phyloP scores from a whole-genome alignment of 2,797 vertebrate species.

The Melanogrammus aeglefinus region DNA sequence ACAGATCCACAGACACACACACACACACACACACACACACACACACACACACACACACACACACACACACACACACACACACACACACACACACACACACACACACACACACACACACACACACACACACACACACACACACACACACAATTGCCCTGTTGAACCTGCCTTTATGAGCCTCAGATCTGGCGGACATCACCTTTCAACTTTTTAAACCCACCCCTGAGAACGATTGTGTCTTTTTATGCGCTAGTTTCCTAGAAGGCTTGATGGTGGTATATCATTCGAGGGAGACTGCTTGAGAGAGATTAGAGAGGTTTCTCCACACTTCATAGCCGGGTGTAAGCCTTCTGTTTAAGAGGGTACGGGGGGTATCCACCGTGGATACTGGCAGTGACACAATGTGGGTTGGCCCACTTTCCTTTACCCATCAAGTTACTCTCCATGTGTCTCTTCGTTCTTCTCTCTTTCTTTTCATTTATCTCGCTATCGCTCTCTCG shows the following conservation, averaged over 20 bases:
- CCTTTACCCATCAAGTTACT: background rate
- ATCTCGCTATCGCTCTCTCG: background rate
- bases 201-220: slow-evolving; percentile 20
- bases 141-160: slow-evolving; percentile 10
- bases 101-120: slow-evolving; percentile 13
- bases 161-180: slow-evolving; percentile 20
- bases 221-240: background rate
- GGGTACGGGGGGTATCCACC: background rate
- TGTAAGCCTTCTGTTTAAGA: slow-evolving; percentile 17
- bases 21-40: background rate
- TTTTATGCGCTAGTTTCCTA: background rate
- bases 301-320: slow-evolving; percentile 8
- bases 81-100: slow-evolving; percentile 14
- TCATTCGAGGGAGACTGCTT: slow-evolving; percentile 9
- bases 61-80: slow-evolving; percentile 2
- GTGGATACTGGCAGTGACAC: background rate
- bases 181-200: slow-evolving; percentile 13
- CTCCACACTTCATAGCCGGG: slow-evolving; percentile 21
- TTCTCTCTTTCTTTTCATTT: background rate
- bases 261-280: background rate
- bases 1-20: background rate
- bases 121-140: background rate
- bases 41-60: background rate
- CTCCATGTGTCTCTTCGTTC: background rate
- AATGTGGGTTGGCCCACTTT: background rate